Percentiles rank a stretch among this genome's conserved stretches.
phyloP scores from a whole-genome alignment of 2,797 vertebrate genomes.

The Brachyrhaphis roseni region DNA sequence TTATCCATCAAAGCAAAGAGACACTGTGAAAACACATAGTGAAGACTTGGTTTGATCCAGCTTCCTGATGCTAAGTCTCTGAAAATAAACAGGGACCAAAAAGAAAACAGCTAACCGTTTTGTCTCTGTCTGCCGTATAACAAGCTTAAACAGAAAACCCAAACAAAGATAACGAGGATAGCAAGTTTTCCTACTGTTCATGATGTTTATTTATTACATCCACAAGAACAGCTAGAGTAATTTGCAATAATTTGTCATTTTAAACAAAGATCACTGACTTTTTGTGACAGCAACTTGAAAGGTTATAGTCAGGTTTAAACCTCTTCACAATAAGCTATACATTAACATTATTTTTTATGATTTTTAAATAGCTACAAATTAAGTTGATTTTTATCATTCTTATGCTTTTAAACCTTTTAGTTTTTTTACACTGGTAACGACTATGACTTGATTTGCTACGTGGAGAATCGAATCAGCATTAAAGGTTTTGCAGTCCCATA shows the following conservation, averaged over 20 bases:
- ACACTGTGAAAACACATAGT: slow-evolving; percentile 8
- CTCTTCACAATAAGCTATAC: neutral
- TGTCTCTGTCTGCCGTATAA: slow-evolving; percentile 19
- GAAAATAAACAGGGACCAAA: slow-evolving; percentile 55
- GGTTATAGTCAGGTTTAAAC: neutral
- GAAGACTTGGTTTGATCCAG: slow-evolving; percentile 27
- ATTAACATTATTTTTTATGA: neutral
- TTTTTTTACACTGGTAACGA: neutral
- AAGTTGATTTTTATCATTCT: neutral
- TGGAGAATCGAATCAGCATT: neutral
- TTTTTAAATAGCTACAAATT: neutral
- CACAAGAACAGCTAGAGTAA: slow-evolving; percentile 31
- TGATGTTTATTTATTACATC: slow-evolving; percentile 37
- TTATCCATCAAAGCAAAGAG: slow-evolving; percentile 35
- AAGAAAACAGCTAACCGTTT: neutral
- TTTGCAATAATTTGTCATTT: neutral
- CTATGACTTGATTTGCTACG: neutral
- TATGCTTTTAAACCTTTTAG: neutral
- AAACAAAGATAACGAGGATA: slow-evolving; percentile 46
- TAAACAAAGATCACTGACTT: neutral
- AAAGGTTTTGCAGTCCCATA: neutral
- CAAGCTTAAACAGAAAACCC: slow-evolving; percentile 47
- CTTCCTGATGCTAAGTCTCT: slow-evolving; percentile 40
- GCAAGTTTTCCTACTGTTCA: slow-evolving; percentile 31
- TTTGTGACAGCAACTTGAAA: neutral